Evolutionary conservation across 2,888 invertebrate genomes (phyloP).

Genomic region (Galerucella calmariensis): DNA sequence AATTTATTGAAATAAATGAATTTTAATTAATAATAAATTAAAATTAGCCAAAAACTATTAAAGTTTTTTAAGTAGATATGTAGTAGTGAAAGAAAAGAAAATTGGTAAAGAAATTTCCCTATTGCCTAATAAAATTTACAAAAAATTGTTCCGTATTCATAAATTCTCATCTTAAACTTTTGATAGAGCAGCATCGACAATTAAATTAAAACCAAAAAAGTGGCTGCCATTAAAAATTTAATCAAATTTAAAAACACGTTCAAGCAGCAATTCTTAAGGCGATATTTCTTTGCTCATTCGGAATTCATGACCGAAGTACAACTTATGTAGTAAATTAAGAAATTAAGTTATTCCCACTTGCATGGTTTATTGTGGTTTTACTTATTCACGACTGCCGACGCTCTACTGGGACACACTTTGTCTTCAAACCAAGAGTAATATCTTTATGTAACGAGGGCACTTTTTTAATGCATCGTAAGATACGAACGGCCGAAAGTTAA

Average conservation of each 20-base stretch:
- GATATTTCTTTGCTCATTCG: constrained; percentile 62
- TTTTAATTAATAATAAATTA: too few species aligned
- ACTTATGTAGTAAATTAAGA: constrained; percentile 66
- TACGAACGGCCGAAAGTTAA: neutral
- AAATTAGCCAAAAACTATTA: neutral
- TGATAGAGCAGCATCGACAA: constrained; percentile 37
- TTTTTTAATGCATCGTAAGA: neutral
- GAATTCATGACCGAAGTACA: constrained; percentile 63
- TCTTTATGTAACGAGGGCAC: neutral
- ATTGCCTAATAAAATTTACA: constrained; percentile 26
- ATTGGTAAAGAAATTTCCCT: constrained; percentile 19
- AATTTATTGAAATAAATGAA: neutral
- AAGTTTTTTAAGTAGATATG: constrained; percentile 9
- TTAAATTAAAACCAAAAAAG: constrained; percentile 47
- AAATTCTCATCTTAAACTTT: constrained; percentile 35
- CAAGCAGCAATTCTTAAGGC: constrained; percentile 62
- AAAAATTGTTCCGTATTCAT: constrained; percentile 31
- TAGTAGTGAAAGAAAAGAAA: constrained; percentile 21
- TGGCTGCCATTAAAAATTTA: constrained; percentile 55
- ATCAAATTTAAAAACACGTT: constrained; percentile 62
- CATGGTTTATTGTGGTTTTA: constrained; percentile 65
- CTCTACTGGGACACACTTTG: constrained; percentile 9
- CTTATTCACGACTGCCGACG: constrained; percentile 57
- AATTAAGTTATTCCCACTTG: constrained; percentile 66
- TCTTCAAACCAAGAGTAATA: constrained; percentile 23